These are phyloP conservation scores for Mayetiola destructor DNA, from an alignment of 2,888 invertebrate genomes.

Conservation along the genomic window DNA sequence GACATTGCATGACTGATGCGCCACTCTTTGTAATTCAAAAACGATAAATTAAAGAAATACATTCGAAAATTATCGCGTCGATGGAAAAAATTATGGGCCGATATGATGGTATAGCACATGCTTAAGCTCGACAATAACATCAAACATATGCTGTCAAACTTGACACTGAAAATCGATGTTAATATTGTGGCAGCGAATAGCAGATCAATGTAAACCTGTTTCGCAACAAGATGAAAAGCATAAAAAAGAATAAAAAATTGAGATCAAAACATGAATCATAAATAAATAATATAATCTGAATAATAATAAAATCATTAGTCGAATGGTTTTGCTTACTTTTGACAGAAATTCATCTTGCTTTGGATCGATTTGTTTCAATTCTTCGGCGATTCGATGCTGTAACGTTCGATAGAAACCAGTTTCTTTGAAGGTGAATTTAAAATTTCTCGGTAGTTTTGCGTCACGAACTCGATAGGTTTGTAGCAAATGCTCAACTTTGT, in stretches of 20 bases:
- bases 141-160: constrained; percentile 26
- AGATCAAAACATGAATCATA: not conserved
- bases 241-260: not conserved
- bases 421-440: constrained; percentile 56
- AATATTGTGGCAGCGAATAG: constrained; percentile 31
- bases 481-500: constrained; percentile 41
- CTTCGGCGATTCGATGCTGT: constrained; percentile 41
- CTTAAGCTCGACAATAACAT: constrained; percentile 39
- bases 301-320: not conserved
- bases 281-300: not conserved
- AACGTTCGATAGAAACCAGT: constrained; percentile 61
- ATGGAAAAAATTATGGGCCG: constrained; percentile 66
- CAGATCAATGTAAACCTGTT: constrained; percentile 31
- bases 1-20: constrained; percentile 60
- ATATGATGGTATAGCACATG: constrained; percentile 44
- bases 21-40: constrained; percentile 50
- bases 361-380: constrained; percentile 41
- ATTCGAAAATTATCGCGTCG: constrained; percentile 61
- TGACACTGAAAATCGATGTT: constrained; percentile 31
- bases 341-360: constrained; percentile 21
- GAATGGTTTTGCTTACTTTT: not conserved
- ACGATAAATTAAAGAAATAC: constrained; percentile 57
- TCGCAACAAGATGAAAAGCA: not conserved
- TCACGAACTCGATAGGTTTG: constrained; percentile 50
- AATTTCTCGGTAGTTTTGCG: constrained; percentile 47